Conservation (phyloP, 64 coral and sea anemone species). For the Pocillopora damicornis region DNA sequence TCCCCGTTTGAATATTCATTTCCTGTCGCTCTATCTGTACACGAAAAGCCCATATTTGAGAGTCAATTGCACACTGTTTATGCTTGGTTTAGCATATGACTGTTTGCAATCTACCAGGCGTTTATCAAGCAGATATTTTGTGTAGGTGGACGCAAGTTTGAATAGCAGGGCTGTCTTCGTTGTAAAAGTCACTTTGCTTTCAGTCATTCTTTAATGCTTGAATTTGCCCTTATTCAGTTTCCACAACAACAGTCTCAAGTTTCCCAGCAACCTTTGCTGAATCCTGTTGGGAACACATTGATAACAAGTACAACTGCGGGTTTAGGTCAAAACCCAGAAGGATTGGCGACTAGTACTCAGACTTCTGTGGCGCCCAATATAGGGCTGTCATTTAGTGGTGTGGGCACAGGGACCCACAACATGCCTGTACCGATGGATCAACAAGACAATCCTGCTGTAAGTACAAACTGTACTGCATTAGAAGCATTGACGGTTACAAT, state of each 20-base stretch:
- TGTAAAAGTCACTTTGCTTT: background rate
- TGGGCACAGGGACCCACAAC: slow-evolving; percentile 26
- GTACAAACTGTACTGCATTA: background rate
- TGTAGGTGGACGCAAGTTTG: too few species aligned
- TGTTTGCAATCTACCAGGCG: too few species aligned
- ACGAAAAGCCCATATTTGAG: too few species aligned
- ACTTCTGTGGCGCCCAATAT: slow-evolving; percentile 40
- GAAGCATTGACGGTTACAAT: too few species aligned
- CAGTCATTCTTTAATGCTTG: background rate
- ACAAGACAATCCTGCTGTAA: slow-evolving; percentile 11
- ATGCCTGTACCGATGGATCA: slow-evolving; percentile 3
- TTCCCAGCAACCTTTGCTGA: slow-evolving; percentile 41
- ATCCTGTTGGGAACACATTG: background rate
- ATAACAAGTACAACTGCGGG: slow-evolving; percentile 28
- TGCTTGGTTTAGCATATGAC: too few species aligned
- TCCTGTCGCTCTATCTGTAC: too few species aligned
- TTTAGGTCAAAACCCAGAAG: slow-evolving; percentile 44
- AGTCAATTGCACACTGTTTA: too few species aligned
- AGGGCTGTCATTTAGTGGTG: slow-evolving; percentile 22
- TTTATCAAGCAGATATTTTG: too few species aligned
- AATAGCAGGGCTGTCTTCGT: too few species aligned
- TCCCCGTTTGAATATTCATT: too few species aligned
- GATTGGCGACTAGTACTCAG: slow-evolving; percentile 67
- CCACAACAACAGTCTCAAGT: slow-evolving; percentile 29
- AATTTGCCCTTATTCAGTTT: slow-evolving; percentile 3